Conservation (phyloP, 2,888 invertebrate species). For the Drosophila merina region DNA sequence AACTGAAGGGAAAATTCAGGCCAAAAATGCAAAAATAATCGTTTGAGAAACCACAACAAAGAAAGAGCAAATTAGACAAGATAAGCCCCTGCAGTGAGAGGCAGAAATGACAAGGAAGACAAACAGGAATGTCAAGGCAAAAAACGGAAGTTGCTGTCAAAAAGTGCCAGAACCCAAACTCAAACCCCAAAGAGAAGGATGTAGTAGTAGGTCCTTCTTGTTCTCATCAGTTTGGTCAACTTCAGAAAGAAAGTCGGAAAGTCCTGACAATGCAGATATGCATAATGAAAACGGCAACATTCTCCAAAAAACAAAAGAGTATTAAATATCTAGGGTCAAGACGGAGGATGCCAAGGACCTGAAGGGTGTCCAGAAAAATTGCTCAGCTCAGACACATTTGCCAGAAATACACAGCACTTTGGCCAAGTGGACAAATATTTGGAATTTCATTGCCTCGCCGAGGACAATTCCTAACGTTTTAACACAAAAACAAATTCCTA, state of each 20-base stretch:
- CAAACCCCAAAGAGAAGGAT: conserved; percentile 10
- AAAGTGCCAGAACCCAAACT: conserved; percentile 26
- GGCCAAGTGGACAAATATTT: conserved; percentile 12
- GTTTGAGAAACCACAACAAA: conserved; percentile 62
- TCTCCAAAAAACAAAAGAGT: conserved; percentile 31
- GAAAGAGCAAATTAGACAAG: conserved; percentile 50
- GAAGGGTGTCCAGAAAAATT: conserved; percentile 7
- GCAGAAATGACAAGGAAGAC: conserved; percentile 3
- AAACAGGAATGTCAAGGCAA: conserved; percentile 31
- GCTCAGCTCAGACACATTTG: background rate
- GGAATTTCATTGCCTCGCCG: background rate
- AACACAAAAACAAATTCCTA: background rate
- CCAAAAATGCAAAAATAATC: conserved; percentile 62
- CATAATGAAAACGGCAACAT: conserved; percentile 29
- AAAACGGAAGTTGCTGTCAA: conserved; percentile 61
- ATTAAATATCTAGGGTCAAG: conserved; percentile 16
- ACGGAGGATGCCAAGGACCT: background rate
- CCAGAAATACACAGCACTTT: conserved; percentile 10
- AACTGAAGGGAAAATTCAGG: background rate
- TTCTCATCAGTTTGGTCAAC: conserved; percentile 23
- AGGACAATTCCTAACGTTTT: background rate
- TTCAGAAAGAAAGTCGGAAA: conserved; percentile 19
- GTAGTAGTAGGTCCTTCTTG: conserved; percentile 8
- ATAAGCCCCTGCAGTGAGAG: background rate
- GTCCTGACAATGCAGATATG: conserved; percentile 44